These are phyloP conservation scores for Drosophila paracracens DNA, from an alignment of 2,888 invertebrate species.

Conservation along the genomic window DNA sequence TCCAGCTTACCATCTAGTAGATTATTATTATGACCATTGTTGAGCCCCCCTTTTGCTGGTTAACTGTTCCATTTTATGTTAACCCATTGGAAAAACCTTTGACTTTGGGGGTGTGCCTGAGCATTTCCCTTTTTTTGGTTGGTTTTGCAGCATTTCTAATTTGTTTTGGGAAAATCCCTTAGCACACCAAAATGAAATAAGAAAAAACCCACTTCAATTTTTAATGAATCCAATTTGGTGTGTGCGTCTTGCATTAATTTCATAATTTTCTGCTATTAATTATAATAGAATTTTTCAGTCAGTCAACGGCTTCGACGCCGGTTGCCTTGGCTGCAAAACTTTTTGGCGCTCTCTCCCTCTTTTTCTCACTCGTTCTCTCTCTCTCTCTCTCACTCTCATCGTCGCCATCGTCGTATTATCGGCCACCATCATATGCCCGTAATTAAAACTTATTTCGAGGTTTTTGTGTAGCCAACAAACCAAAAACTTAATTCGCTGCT, in stretches of 20 bases:
- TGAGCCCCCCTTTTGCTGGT: constrained; percentile 10
- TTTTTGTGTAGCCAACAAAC: constrained; percentile 76
- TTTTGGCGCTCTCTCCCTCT: constrained; percentile 17
- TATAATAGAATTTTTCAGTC: constrained; percentile 81
- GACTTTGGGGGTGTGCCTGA: constrained; percentile 12
- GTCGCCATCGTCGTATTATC: constrained; percentile 59
- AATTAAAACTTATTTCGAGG: constrained; percentile 80
- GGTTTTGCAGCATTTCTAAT: constrained; percentile 49
- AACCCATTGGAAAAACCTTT: constrained; percentile 39
- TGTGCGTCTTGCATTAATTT: constrained; percentile 75
- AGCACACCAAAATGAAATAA: constrained; percentile 7
- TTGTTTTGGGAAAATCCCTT: constrained; percentile 69
- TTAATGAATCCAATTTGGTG: constrained; percentile 78
- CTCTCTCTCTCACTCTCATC: constrained; percentile 8
- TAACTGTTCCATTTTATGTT: constrained; percentile 2
- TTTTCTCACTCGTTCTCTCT: background rate
- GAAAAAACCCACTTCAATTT: constrained; percentile 75
- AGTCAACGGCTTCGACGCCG: constrained; percentile 64
- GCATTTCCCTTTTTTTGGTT: constrained; percentile 12
- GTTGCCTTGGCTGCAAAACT: constrained; percentile 38
- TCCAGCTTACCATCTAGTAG: constrained; percentile 20
- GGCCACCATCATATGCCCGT: constrained; percentile 81
- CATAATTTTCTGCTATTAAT: constrained; percentile 79
- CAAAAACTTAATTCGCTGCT: constrained; percentile 74
- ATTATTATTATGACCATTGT: constrained; percentile 51